Conservation (phyloP, 2,888 invertebrate species). For the Dicranocentrus wangi region DNA sequence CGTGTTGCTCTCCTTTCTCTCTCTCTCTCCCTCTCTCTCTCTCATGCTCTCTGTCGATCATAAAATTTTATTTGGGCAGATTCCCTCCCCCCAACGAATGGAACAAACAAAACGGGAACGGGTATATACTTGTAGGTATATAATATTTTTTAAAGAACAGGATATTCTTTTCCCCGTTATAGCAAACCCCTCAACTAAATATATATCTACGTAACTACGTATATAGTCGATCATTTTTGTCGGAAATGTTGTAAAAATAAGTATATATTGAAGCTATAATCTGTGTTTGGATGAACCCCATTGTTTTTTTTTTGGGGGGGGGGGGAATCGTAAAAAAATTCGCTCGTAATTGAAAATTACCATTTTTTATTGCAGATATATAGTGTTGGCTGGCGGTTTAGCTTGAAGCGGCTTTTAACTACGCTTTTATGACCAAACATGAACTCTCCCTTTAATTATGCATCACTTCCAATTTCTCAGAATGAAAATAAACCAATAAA, state of each 20-base stretch:
- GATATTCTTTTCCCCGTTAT: background rate
- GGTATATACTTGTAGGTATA: no score
- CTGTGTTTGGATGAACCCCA: background rate
- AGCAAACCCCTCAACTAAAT: no score
- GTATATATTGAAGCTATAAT: background rate
- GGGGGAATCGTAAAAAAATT: slow-evolving; percentile 14
- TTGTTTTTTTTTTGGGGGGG: background rate
- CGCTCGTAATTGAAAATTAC: background rate
- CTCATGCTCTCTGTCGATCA: slow-evolving; percentile 39
- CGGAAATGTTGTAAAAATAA: background rate
- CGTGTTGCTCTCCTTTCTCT: no score
- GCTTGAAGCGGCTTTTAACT: no score
- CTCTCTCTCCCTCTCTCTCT: no score
- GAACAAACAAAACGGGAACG: background rate
- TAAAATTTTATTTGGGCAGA: slow-evolving; percentile 55
- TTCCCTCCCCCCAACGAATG: no score
- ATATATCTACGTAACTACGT: no score
- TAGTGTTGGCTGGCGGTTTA: background rate
- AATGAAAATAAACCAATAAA: background rate
- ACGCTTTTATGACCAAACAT: no score
- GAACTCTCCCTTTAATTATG: no score
- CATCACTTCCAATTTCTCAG: no score
- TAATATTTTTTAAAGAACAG: no score
- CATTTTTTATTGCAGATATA: background rate
- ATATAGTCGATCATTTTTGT: background rate